Percentiles rank a stretch among this genome's conserved stretches.
Evolutionary conservation across 2,797 vertebrate species (phyloP).

Genomic region (Steatocranus sp.): DNA sequence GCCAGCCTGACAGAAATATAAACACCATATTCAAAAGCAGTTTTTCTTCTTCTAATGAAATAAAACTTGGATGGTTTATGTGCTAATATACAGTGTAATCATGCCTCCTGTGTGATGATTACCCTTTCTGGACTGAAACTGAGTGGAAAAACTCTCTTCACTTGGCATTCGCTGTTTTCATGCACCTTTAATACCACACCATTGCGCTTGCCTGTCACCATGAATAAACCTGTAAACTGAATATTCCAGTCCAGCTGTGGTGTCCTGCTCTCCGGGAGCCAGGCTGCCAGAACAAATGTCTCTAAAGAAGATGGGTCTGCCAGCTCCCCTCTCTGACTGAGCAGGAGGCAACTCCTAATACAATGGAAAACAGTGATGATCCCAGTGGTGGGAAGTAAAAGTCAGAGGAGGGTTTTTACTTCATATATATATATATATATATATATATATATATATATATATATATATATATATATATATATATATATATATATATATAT

Average conservation of each 20-base stretch:
- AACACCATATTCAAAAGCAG: background rate
- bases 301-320: background rate
- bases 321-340: background rate
- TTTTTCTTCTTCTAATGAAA: background rate
- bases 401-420: background rate
- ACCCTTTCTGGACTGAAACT: background rate
- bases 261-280: conserved; percentile 9
- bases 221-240: conserved; percentile 56
- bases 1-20: background rate
- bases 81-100: conserved; percentile 17
- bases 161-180: conserved; percentile 5
- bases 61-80: conserved; percentile 20
- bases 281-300: background rate
- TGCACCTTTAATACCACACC: conserved; percentile 31
- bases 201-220: conserved; percentile 25
- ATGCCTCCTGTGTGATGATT: conserved; percentile 4
- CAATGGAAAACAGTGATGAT: conserved; percentile 25
- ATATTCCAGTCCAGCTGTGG: conserved; percentile 47
- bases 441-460: background rate
- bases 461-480: background rate
- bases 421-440: background rate
- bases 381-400: background rate
- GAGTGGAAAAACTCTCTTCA: conserved; percentile 33
- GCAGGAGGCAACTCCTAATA: background rate
- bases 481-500: too few species aligned